Percentiles rank a stretch among this genome's conserved stretches.
Conservation (phyloP, 2,797 vertebrate species). For the Octomys mimax region DNA sequence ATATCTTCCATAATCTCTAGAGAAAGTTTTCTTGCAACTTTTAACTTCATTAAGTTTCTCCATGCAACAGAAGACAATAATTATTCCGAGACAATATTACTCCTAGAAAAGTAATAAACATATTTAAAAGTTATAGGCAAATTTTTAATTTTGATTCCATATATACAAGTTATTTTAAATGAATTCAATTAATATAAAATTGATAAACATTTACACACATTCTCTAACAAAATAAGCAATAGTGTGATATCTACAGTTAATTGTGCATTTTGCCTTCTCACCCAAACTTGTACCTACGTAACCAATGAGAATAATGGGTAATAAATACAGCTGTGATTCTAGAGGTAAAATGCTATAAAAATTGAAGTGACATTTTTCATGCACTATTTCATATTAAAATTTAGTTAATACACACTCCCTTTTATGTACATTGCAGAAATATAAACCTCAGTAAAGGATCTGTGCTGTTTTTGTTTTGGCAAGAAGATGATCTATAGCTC, state of each 20-base stretch:
- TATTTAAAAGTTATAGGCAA: neutral
- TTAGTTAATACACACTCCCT: neutral
- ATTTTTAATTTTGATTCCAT: neutral
- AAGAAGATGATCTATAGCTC: neutral
- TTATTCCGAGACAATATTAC: no score
- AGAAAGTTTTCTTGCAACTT: slow-evolving; percentile 35
- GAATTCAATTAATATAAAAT: neutral
- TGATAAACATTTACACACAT: neutral
- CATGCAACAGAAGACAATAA: neutral
- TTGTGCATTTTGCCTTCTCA: neutral
- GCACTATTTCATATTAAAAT: neutral
- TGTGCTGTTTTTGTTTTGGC: neutral
- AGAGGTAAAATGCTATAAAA: neutral
- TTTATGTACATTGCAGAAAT: neutral
- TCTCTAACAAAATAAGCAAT: neutral
- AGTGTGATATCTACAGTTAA: slow-evolving; percentile 16
- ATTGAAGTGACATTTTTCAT: neutral
- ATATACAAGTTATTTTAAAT: neutral
- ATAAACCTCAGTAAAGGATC: neutral
- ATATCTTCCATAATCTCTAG: slow-evolving; percentile 20
- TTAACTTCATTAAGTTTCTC: slow-evolving; percentile 20
- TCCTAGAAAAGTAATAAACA: slow-evolving; percentile 39
- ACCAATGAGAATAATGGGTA: neutral
- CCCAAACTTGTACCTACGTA: neutral
- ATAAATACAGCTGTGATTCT: neutral